Evolutionary conservation across 2,888 invertebrate genomes (phyloP), one percentile per base, ranked within the genome.

Genomic region (Theristus sp.): DNA sequence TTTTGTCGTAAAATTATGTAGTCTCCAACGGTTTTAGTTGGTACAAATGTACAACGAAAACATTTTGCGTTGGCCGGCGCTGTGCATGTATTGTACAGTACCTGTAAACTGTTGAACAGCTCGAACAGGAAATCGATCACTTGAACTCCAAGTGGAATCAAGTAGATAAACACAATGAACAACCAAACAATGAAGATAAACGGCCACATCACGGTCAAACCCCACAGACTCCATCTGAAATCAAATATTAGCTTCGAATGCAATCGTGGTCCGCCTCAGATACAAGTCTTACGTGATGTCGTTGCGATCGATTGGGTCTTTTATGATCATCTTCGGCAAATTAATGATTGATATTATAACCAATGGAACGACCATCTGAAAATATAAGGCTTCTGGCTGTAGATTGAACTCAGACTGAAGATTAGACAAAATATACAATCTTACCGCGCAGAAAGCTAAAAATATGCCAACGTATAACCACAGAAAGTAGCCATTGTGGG

Each of bases 31-130:
- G n/a, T n/a, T n/a, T n/a, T n/a, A n/a, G n/a, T n/a, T n/a, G n/a
- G n/a, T n/a, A n/a, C n/a, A n/a, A n/a, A n/a, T n/a, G n/a, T n/a
- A n/a, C n/a, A n/a, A n/a, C n/a, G n/a, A n/a, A n/a, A n/a, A n/a
- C n/a, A n/a, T n/a, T n/a, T n/a, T n/a, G n/a, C 38, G 38, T 38
- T 38, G 17, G 17, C 6, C 6, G 38, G 17, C 10, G 17, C 6
- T 13, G 17, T 38, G 38, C 6, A 13, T 13, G 17, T 13, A 6
- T 13, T 38, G 10, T 24, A 56, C 10, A 2, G 22, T n/a, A 56
- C 56, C 29, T 61, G 61, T 22, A 61, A 22, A n/a, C 53, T 28
- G 47, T 61, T 61, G 56, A 61, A 58, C 2, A 61, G 24, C 24
- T 61, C 61, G 47, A 58, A 61, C 22, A 61, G 25, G 46, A 58